Base-by-base conservation (phyloP, 2,888 invertebrate genomes). In the Eurytoma californica region DNA sequence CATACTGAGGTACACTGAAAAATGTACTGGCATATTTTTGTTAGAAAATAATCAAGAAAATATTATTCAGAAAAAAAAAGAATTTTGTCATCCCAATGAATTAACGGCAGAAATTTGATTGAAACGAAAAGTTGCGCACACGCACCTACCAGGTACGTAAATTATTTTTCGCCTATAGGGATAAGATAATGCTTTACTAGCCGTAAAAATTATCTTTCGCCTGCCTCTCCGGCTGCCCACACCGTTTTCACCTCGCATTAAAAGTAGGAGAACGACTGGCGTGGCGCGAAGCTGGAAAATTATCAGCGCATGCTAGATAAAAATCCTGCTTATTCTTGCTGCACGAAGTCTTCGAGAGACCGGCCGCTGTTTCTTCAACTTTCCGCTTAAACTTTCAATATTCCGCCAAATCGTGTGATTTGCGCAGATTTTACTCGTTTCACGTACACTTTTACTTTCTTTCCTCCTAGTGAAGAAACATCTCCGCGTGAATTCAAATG, bases 91-190 rank as follows among this genome's bases (percentile, higher is more conserved):
- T 7, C 39, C 39, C 7, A 39, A 9, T 39, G 39, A 9, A 39
- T 58, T 69, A 57, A 53, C 53, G 13, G 28, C 3, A n/a, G n/a
- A 24, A 55, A 57, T 69, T 51, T 55, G 57, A 55, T 69, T 47
- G 18, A 47, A 65, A n/a, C n/a, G 14, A 4, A 3, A 3, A 39
- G 14, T 24, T 28, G 39, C 12, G 16, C 3, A 13, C 2, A 9
- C 5, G 0, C 49, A 47, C 14, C 20, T 24, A 13, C 47, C 5
- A 51, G 18, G 53, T 4, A 51, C 20, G n/a, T 63, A 18, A 63
- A 63, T 63, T 53, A 63, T 72, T 72, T 18, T 3, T 20, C 5
- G 28, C 7, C 14, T 12, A 49, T 18, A 18, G 13, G 55, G 20
- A 18, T 30, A 30, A 39, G 9, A 39, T 53, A 67, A 53, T 67